A percentile compares a stretch with the other conserved stretches of the same genome.
These are phyloP conservation scores for Tenebrosternarchus preto DNA, from an alignment of 2,113 vertebrate species.

Conservation along the genomic window DNA sequence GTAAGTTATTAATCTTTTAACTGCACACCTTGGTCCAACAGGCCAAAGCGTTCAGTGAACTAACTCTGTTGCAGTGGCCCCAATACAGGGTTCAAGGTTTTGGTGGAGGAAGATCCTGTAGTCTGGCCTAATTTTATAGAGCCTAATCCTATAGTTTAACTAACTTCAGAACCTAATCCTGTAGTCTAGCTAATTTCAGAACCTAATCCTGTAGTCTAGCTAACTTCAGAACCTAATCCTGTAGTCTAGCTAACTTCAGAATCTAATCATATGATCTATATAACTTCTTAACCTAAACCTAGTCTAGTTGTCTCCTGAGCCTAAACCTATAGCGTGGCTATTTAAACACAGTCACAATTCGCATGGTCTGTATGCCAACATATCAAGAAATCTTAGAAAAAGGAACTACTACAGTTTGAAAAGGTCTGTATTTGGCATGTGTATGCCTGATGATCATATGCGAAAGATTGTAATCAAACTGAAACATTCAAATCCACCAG, in stretches of 20 bases:
- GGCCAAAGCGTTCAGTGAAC: slow-evolving; percentile 19
- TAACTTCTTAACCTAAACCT: no score
- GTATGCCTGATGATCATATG: not conserved
- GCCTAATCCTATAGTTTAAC: no score
- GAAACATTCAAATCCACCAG: not conserved
- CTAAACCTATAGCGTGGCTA: not conserved
- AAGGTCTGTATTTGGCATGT: not conserved
- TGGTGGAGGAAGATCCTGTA: not conserved
- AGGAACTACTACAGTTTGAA: not conserved
- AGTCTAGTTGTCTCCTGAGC: no score
- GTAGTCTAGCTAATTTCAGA: no score
- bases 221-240: no score
- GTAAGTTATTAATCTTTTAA: slow-evolving; percentile 73
- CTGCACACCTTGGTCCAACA: slow-evolving; percentile 58
- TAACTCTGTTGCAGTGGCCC: slow-evolving; percentile 26
- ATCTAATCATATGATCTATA: no score
- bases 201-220: no score
- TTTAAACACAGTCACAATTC: not conserved
- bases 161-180: no score
- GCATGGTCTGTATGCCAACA: not conserved
- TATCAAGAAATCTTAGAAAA: not conserved
- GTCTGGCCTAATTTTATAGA: not conserved
- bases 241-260: no score
- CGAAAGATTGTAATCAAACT: not conserved
- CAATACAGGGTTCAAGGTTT: not conserved